These are phyloP conservation scores for Limonius californicus DNA, from an alignment of 1,140 invertebrate genomes.

Conservation along the genomic window DNA sequence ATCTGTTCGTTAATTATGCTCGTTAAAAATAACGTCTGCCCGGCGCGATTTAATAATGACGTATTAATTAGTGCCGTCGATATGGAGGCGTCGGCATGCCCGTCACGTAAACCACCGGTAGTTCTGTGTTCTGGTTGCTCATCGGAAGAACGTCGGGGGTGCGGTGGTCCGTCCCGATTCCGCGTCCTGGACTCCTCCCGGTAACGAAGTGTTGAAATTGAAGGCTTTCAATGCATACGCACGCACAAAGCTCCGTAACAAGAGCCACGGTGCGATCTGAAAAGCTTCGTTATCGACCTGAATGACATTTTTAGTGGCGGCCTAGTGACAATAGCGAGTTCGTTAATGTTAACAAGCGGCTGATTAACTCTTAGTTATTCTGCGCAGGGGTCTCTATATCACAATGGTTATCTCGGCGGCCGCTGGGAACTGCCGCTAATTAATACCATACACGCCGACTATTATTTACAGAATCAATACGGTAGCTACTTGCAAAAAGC, in stretches of 20 bases:
- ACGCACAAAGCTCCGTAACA: slow-evolving; percentile 34
- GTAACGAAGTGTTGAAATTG: slow-evolving; percentile 12
- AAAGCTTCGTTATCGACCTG: slow-evolving; percentile 36
- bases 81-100: background rate
- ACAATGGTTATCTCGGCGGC: slow-evolving; percentile 17
- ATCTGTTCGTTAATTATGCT: slow-evolving; percentile 18
- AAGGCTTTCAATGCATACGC: slow-evolving; percentile 27
- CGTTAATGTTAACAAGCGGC: slow-evolving; percentile 40
- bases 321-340: slow-evolving; percentile 34
- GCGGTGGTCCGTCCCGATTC: background rate
- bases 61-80: background rate
- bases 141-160: background rate
- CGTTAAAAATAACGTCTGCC: background rate
- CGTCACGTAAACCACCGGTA: background rate
- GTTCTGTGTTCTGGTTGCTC: background rate
- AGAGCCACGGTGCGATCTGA: slow-evolving; percentile 27
- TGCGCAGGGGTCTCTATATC: slow-evolving; percentile 14
- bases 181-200: slow-evolving; percentile 4
- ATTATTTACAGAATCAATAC: slow-evolving; percentile 25
- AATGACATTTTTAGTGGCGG: slow-evolving; percentile 39
- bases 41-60: background rate
- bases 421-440: slow-evolving; percentile 26
- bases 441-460: slow-evolving; percentile 29
- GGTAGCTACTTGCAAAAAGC: slow-evolving; percentile 12
- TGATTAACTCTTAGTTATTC: slow-evolving; percentile 35